Base-by-base conservation (phyloP, 2,888 invertebrate genomes). In the Salpingus planirostris region DNA sequence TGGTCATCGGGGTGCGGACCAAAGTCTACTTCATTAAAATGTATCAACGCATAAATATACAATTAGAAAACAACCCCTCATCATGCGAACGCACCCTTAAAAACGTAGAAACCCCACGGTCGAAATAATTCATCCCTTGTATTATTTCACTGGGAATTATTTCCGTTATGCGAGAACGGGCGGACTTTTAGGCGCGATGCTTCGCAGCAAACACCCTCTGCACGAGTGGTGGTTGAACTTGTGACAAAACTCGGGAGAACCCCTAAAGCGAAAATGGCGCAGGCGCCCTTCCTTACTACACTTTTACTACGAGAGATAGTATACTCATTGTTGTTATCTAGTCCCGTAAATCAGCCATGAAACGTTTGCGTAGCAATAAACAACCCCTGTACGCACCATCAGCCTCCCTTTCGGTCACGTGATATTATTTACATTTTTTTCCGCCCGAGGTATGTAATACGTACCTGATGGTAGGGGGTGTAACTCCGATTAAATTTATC, bases 11-110 rank as follows among this genome's bases (percentile, higher is more conserved):
- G 40, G 42, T 44, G 35, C 37, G 25, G n/a, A n/a, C n/a, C n/a
- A 32, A 30, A 24, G 21, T 29, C 21, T 29, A 40, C 38, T 44
- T 48, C 49, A 50, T 51, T 50, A 51, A 53, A 51, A 53, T 50
- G 45, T 44, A 50, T 52, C 47, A 44, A 41, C 46, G 44, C 45
- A 48, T 50, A 47, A 53, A 53, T 51, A 46, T 39, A 44, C 36
- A 44, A 50, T 43, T 40, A 43, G 36, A 34, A 33, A 38, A 42
- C 39, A 31, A 44, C 40, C 42, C 39, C 35, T 29, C 41, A 37
- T 31, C 40, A 40, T 46, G 46, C 43, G n/a, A n/a, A n/a, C n/a
- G n/a, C n/a, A n/a, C n/a, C n/a, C n/a, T n/a, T n/a, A n/a, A n/a
- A n/a, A n/a, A n/a, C n/a, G n/a, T n/a, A n/a, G n/a, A n/a, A n/a